Evolutionary conservation across 2,113 vertebrate genomes (phyloP), one percentile per base, ranked within the genome.

Genomic region (Kryptolebias marmoratus): DNA sequence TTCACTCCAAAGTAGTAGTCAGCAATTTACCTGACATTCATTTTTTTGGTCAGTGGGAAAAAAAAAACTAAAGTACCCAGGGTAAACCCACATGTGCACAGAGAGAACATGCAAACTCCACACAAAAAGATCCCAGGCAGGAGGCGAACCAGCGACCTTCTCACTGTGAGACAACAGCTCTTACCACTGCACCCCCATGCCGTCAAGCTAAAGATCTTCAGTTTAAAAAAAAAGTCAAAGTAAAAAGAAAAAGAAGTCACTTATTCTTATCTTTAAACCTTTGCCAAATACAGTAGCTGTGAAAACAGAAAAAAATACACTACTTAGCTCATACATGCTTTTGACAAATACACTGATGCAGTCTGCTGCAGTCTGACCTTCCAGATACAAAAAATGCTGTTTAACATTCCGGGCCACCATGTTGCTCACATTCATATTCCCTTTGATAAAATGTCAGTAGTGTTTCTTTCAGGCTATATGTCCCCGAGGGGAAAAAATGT

Each of bases 151-250:
- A 8, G 39, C 39, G 8, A 42, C 10, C 9, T 42, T 42, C 39
- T 1, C 5, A 9, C 5, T 8, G 39, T 42, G 5, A 5, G 8
- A 9, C 8, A 9, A 42, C 39, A 42, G 39, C 4, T 1, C 39
- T 42, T 8, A 9, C 9, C 8, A 42, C 39, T 42, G 39, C 39
- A 1, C 7, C 7, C 3, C 36, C 7, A 7, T 36, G 27, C 68
- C 22, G 64, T 63, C 66, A 73, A 81, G 77, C 54, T 47, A 58
- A 87, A 71, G 61, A 72, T 80, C 66, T 87, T 79, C 53, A 45
- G 71, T 61, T 22, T 22, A 22, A 22, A 22, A 22, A 22, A 22
- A 22, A 22, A 22, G 22, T 22, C 36, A 79, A 45, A 31, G 13
- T 53, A 22, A 53, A 45, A 4, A 10, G 55, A 68, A 49, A 44